phyloP scores from a whole-genome alignment of 2,797 vertebrate genomes.

The Acropternis orthonyx region DNA sequence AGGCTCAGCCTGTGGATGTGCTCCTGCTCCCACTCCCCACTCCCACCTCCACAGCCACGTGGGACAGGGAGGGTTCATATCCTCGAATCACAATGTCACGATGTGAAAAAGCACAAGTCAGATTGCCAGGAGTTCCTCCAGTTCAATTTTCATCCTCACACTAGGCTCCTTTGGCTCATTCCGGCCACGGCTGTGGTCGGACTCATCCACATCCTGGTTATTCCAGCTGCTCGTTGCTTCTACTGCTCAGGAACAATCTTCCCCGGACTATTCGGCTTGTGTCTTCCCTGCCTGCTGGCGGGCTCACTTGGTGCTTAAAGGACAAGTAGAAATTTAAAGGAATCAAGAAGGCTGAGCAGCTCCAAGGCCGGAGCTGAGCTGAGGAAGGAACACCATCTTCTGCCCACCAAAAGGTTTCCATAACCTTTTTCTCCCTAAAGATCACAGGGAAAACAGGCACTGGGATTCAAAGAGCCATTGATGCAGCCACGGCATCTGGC shows the following conservation, averaged over 20 bases:
- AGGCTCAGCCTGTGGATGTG: neutral
- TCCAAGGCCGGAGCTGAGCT: accelerated
- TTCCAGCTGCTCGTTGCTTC: neutral
- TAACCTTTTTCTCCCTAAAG: neutral
- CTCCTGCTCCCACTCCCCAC: neutral
- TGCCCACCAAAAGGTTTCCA: neutral
- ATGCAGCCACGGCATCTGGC: neutral
- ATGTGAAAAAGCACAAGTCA: neutral
- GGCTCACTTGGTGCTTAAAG: neutral
- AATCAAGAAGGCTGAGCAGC: neutral
- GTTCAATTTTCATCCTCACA: neutral
- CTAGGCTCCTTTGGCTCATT: neutral
- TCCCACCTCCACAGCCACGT: neutral
- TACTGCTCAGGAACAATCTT: accelerated
- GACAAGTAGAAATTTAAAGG: neutral
- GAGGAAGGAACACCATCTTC: neutral
- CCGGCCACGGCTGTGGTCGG: neutral
- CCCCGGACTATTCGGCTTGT: accelerated
- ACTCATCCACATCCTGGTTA: neutral
- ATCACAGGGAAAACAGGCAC: neutral
- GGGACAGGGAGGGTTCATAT: neutral
- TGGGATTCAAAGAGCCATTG: neutral
- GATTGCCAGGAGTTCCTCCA: accelerated
- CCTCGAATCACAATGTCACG: neutral
- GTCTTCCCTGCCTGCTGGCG: neutral